Percentiles rank a stretch among this genome's conserved stretches.
Conservation (phyloP, 2,113 vertebrate species). For the Aepyceros melampus region DNA sequence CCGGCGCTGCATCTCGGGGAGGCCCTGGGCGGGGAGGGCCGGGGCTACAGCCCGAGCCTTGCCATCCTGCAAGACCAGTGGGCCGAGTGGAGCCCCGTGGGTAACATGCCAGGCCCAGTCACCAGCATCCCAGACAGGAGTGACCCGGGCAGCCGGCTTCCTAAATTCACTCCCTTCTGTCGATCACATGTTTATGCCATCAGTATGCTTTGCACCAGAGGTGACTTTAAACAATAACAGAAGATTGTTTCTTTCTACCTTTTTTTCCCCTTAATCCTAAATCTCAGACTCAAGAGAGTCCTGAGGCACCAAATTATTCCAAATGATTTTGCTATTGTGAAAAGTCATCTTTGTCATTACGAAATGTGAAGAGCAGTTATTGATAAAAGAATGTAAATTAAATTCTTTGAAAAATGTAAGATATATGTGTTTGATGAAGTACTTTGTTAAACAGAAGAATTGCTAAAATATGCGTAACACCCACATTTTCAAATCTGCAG, state of each 20-base stretch:
- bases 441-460: neutral
- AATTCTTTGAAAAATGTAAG: neutral
- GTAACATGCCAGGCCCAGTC: fast-evolving
- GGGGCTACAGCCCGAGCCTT: fast-evolving
- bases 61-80: neutral
- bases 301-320: neutral
- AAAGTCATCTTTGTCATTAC: neutral
- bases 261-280: neutral
- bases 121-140: neutral
- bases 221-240: neutral
- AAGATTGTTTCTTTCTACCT: neutral
- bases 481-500: neutral
- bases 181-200: neutral
- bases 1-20: fast-evolving
- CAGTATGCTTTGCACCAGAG: neutral
- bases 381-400: neutral
- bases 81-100: fast-evolving
- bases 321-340: neutral
- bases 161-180: neutral
- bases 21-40: fast-evolving
- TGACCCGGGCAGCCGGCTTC: neutral
- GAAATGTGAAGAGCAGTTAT: neutral
- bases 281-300: neutral
- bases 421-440: neutral
- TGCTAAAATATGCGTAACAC: neutral